A percentile compares a stretch with the other conserved stretches of the same genome.
Evolutionary conservation across 2,888 invertebrate genomes (phyloP).

Genomic region (Cheilosia impressa): DNA sequence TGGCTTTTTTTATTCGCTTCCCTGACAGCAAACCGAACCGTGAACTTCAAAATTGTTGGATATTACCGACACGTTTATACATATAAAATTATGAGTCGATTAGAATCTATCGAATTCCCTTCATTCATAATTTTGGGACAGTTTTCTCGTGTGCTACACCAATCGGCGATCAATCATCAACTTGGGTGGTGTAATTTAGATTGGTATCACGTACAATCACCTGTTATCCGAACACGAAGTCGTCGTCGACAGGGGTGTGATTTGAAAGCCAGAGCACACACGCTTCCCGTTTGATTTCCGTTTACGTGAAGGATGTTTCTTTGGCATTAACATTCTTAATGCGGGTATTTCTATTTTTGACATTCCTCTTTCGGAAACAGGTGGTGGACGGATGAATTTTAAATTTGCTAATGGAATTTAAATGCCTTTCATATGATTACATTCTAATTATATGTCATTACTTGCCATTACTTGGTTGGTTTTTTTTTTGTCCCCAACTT

Average conservation of each 20-base stretch:
- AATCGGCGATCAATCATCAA: constrained; percentile 28
- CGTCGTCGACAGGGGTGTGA: background rate
- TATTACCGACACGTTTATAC: constrained; percentile 13
- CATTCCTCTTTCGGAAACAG: background rate
- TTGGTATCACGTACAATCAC: constrained; percentile 48
- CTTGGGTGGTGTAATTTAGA: constrained; percentile 27
- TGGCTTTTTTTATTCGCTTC: background rate
- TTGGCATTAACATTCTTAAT: background rate
- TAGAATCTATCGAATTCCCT: constrained; percentile 13
- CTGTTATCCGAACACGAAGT: constrained; percentile 35
- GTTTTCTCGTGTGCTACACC: constrained; percentile 24
- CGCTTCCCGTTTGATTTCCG: constrained; percentile 4
- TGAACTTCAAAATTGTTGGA: constrained; percentile 8
- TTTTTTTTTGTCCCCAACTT: too few species aligned
- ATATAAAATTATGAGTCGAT: constrained; percentile 26
- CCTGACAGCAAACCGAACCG: background rate
- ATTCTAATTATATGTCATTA: background rate
- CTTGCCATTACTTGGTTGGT: background rate
- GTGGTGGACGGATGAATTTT: background rate
- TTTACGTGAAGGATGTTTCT: background rate
- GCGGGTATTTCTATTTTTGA: background rate
- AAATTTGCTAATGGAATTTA: constrained; percentile 5
- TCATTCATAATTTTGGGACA: constrained; percentile 20
- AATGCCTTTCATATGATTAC: background rate
- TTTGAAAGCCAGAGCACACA: background rate